Evolutionary conservation across 2,797 vertebrate genomes (phyloP).

Genomic region (Apogon talboti): DNA sequence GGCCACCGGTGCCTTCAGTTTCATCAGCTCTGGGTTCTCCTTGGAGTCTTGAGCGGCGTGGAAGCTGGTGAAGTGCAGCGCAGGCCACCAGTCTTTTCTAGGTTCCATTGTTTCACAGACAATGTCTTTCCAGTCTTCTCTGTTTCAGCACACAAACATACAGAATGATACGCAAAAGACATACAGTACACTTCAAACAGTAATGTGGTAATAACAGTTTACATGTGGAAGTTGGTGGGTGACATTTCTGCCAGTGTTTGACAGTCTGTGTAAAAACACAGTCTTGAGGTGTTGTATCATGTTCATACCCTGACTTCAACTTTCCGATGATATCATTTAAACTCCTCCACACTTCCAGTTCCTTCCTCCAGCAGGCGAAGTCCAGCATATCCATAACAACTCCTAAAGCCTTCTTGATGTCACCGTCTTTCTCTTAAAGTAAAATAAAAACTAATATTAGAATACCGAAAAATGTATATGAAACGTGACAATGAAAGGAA

Average conservation of each 20-base stretch:
- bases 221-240: too few species aligned
- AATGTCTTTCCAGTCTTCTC: constrained; percentile 36
- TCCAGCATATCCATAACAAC: constrained; percentile 89
- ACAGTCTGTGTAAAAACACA: too few species aligned
- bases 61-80: constrained; percentile 88
- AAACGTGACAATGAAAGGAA: background rate
- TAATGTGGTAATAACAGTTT: too few species aligned
- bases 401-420: constrained; percentile 77
- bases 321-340: constrained; percentile 80
- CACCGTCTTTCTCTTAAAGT: constrained; percentile 77
- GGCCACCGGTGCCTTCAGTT: constrained; percentile 83
- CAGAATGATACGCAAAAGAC: background rate
- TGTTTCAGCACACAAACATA: constrained; percentile 30
- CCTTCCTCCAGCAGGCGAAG: constrained; percentile 88
- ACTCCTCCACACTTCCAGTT: constrained; percentile 84
- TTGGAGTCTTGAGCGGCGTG: constrained; percentile 82
- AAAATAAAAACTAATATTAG: background rate
- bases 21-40: constrained; percentile 74
- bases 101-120: constrained; percentile 80
- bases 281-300: too few species aligned
- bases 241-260: too few species aligned
- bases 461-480: background rate
- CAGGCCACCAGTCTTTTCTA: constrained; percentile 90
- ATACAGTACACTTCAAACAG: too few species aligned
- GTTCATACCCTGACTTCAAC: constrained; percentile 79